Conservation (phyloP, 2,797 vertebrate species). For the Crenuchus spilurus region DNA sequence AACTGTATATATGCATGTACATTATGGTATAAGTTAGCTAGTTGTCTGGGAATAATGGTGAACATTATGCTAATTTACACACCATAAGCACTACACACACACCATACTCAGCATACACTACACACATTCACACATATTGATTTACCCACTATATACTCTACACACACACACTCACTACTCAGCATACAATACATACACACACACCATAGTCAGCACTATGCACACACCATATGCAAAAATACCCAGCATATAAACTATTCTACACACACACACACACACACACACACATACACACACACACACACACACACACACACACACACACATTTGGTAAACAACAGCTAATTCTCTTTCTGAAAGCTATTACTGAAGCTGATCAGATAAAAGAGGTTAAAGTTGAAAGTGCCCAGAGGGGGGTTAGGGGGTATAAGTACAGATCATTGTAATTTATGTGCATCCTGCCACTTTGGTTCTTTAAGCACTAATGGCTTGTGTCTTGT, state of each 20-base stretch:
- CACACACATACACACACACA: not conserved
- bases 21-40: too few relatives aligned
- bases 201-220: not conserved
- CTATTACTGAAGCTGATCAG: conserved; percentile 11
- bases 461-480: conserved; percentile 22
- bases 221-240: too few relatives aligned
- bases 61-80: not conserved
- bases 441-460: conserved; percentile 36
- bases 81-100: not conserved
- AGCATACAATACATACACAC: not conserved
- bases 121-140: too few relatives aligned
- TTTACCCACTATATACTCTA: too few relatives aligned
- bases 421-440: conserved; percentile 1
- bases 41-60: too few relatives aligned
- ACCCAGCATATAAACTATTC: too few relatives aligned
- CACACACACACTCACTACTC: too few relatives aligned
- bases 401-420: not conserved
- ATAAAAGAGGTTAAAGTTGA: conserved; percentile 12
- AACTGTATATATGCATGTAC: too few relatives aligned
- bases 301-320: not conserved
- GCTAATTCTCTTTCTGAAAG: conserved; percentile 6
- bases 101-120: not conserved
- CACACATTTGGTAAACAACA: not conserved
- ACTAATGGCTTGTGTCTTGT: conserved; percentile 16
- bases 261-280: not conserved